phyloP scores from a whole-genome alignment of 2,888 invertebrate species.

The Colostygia pectinataria region DNA sequence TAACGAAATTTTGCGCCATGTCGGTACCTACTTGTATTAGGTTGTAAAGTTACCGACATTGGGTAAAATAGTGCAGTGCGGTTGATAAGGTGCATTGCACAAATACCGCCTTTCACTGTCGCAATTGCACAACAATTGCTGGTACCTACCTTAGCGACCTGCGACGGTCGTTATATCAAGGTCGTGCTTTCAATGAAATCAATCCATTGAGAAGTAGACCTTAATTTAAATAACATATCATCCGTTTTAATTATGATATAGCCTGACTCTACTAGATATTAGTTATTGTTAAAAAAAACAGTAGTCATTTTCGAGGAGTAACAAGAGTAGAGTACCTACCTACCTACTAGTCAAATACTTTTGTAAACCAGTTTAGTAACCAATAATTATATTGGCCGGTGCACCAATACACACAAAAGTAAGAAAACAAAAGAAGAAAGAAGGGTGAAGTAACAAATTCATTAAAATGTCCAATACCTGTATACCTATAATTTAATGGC shows the following conservation, averaged over 20 bases:
- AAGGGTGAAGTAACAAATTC: too few species aligned
- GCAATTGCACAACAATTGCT: slow-evolving; percentile 43
- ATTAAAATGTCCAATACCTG: slow-evolving; percentile 7
- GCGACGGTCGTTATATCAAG: slow-evolving; percentile 47
- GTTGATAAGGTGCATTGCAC: slow-evolving; percentile 56
- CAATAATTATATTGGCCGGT: background rate
- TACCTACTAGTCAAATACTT: too few species aligned
- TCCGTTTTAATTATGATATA: too few species aligned
- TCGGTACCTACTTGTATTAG: slow-evolving; percentile 20
- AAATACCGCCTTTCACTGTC: slow-evolving; percentile 59
- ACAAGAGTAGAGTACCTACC: too few species aligned
- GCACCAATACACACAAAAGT: too few species aligned
- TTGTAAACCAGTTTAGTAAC: too few species aligned
- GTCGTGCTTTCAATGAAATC: slow-evolving; percentile 24
- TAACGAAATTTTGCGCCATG: slow-evolving; percentile 32
- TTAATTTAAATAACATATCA: too few species aligned
- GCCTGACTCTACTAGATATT: too few species aligned
- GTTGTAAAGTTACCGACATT: slow-evolving; percentile 36
- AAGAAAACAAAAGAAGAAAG: too few species aligned
- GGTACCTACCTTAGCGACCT: slow-evolving; percentile 26
- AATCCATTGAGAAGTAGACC: background rate
- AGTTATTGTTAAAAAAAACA: too few species aligned
- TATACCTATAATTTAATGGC: too few species aligned
- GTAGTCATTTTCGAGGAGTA: too few species aligned
- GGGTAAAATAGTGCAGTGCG: slow-evolving; percentile 40